Percentiles rank a stretch among this genome's conserved stretches.
phyloP scores from a whole-genome alignment of 2,797 vertebrate species.

The Selene dorsalis region DNA sequence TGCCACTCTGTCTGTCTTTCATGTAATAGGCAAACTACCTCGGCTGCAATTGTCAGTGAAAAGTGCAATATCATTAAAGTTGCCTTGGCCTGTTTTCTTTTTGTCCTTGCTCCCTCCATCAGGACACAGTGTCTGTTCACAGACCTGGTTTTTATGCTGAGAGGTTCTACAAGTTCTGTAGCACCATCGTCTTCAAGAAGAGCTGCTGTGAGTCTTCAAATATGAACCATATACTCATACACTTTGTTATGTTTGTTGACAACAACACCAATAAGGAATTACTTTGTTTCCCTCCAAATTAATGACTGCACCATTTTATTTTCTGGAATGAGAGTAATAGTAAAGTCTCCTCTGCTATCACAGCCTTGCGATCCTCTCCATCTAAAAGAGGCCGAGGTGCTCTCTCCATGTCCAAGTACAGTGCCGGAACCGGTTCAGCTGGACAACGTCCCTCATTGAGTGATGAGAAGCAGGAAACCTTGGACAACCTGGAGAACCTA shows the following conservation, averaged over 20 bases:
- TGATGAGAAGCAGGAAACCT: constrained; percentile 87
- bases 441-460: constrained; percentile 89
- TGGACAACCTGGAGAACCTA: constrained; percentile 86
- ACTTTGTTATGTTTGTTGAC: too few species aligned
- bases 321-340: constrained; percentile 9
- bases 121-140: constrained; percentile 98
- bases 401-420: constrained; percentile 85
- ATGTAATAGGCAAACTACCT: neutral
- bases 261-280: neutral
- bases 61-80: constrained; percentile 7
- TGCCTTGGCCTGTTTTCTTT: neutral
- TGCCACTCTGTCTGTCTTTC: neutral
- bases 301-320: neutral
- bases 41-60: neutral
- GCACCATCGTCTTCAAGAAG: constrained; percentile 92
- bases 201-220: constrained; percentile 90
- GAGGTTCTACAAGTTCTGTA: constrained; percentile 97
- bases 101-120: constrained; percentile 1
- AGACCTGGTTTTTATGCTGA: constrained; percentile 97
- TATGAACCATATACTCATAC: neutral
- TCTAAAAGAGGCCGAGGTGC: constrained; percentile 92
- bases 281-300: neutral
- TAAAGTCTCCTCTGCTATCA: neutral
- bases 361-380: constrained; percentile 93
- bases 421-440: constrained; percentile 83